A percentile compares a stretch with the other conserved stretches of the same genome.
Conservation (phyloP, 2,113 vertebrate species). For the Panthera tigris region DNA sequence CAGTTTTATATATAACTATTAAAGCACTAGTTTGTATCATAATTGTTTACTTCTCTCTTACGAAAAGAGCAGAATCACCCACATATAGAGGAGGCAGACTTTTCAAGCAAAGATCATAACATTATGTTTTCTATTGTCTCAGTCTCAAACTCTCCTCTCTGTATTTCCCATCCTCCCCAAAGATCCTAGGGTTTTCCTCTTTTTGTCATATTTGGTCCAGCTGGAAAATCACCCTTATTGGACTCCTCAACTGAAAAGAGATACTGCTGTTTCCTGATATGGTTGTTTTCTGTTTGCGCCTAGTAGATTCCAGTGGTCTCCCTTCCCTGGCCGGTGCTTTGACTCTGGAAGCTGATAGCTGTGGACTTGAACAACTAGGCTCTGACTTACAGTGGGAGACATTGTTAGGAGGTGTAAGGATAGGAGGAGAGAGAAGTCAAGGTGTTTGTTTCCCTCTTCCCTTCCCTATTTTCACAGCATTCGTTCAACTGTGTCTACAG, state of each 20-base stretch:
- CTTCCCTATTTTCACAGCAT: background rate
- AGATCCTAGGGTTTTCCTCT: background rate
- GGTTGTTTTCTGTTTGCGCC: background rate
- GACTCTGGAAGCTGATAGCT: background rate
- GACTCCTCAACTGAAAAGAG: background rate
- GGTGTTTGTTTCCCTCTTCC: background rate
- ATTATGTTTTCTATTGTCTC: background rate
- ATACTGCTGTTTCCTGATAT: background rate
- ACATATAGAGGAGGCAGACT: background rate
- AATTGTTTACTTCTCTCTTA: background rate
- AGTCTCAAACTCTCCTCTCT: background rate
- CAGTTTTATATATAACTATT: background rate
- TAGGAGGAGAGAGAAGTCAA: background rate
- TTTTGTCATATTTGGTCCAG: background rate
- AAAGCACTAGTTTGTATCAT: background rate
- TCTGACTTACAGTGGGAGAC: background rate
- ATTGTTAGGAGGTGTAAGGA: background rate
- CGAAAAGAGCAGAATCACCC: background rate
- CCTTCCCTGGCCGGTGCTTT: background rate
- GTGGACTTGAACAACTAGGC: background rate
- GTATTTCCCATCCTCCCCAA: background rate
- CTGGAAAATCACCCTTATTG: background rate
- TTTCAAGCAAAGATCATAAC: background rate
- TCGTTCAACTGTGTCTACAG: background rate
- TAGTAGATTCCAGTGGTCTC: background rate